These are phyloP conservation scores for Sebastolobus alascanus DNA, from an alignment of 2,797 vertebrate genomes.

Conservation along the genomic window DNA sequence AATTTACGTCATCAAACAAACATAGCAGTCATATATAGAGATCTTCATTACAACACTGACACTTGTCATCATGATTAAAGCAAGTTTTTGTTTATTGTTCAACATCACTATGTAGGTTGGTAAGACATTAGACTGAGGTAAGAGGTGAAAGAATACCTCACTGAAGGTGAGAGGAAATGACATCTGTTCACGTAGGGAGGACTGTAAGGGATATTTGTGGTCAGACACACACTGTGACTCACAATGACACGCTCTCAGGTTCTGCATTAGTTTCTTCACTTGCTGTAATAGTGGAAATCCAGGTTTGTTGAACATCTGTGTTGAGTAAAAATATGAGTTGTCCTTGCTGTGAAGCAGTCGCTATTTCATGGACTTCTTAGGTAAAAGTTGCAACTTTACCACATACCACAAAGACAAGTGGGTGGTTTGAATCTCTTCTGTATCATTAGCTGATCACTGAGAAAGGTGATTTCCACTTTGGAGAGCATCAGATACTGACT, in stretches of 20 bases:
- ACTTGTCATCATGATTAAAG: neutral
- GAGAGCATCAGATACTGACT: neutral
- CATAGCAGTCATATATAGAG: neutral
- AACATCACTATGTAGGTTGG: neutral
- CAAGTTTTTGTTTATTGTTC: conserved; percentile 4
- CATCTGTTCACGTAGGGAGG: neutral
- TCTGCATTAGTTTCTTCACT: neutral
- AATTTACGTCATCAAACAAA: neutral
- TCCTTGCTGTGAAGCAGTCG: neutral
- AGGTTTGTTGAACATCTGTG: conserved; percentile 19
- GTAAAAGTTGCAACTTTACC: neutral
- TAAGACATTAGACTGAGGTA: conserved; percentile 3
- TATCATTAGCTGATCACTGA: neutral
- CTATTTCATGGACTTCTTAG: neutral
- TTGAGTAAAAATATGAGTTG: neutral
- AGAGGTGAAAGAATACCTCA: neutral
- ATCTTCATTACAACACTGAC: neutral
- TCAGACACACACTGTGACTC: conserved; percentile 40
- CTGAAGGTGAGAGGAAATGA: conserved; percentile 27
- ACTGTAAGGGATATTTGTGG: conserved; percentile 23
- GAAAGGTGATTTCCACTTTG: neutral
- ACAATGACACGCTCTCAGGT: conserved; percentile 5
- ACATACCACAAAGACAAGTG: neutral
- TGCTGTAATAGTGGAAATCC: conserved; percentile 46
- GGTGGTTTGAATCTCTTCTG: neutral